Percentiles rank a stretch among this genome's conserved stretches.
These are phyloP conservation scores for Cephalopachus bancanus DNA, from an alignment of 2,797 vertebrate genomes.

Conservation along the genomic window DNA sequence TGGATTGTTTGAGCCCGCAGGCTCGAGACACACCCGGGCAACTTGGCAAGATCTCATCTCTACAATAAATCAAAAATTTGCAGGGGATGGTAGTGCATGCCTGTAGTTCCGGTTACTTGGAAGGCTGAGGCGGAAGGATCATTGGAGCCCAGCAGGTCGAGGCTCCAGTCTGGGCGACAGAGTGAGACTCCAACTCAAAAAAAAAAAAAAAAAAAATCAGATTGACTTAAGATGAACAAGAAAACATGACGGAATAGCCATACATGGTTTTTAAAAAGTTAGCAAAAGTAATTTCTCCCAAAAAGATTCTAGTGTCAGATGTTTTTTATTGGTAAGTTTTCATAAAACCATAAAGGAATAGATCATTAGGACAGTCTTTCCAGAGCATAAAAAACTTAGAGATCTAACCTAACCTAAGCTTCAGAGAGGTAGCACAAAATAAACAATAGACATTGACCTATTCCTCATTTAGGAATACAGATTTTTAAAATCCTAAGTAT, in stretches of 20 bases:
- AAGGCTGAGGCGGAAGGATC: too few species aligned
- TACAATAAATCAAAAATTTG: too few species aligned
- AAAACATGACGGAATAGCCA: neutral
- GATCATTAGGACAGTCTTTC: conserved; percentile 40
- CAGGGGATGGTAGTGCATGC: too few species aligned
- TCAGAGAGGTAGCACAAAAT: conserved; percentile 9
- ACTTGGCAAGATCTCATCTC: too few species aligned
- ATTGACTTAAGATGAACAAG: neutral
- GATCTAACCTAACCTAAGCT: neutral
- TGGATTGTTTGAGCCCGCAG: too few species aligned
- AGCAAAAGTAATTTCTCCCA: conserved; percentile 33
- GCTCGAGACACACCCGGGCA: too few species aligned
- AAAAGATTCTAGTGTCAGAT: conserved; percentile 51
- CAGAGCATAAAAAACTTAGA: conserved; percentile 38
- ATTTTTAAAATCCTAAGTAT: conserved; percentile 41
- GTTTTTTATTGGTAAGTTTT: conserved; percentile 44
- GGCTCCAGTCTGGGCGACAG: too few species aligned
- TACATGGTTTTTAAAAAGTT: conserved; percentile 43
- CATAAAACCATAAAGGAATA: conserved; percentile 47
- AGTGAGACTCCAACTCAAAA: too few species aligned
- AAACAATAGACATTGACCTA: neutral
- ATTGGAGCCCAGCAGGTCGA: too few species aligned
- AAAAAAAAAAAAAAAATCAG: too few species aligned
- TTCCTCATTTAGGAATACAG: neutral
- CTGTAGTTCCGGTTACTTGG: too few species aligned